Conservation (phyloP, 2,888 invertebrate species). For the Empis stercorea region DNA sequence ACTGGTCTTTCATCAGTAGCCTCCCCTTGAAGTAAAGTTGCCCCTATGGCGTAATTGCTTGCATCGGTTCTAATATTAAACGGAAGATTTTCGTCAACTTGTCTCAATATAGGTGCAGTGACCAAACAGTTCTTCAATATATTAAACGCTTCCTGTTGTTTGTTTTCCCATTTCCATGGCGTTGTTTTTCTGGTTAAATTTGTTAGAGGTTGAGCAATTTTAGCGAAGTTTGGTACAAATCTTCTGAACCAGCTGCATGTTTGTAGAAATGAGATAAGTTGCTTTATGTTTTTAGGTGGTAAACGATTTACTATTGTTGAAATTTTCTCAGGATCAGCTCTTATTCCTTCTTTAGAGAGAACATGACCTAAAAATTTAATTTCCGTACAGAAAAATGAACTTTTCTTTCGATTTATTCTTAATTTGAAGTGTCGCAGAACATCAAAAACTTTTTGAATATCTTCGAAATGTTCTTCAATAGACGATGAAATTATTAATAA, state of each 20-base stretch:
- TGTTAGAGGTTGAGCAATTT: constrained; percentile 18
- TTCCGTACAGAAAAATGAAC: constrained; percentile 9
- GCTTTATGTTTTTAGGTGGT: constrained; percentile 14
- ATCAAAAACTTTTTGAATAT: constrained; percentile 18
- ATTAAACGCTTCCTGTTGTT: constrained; percentile 15
- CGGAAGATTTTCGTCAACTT: constrained; percentile 14
- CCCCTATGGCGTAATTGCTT: constrained; percentile 18
- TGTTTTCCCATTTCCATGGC: constrained; percentile 16
- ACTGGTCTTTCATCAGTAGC: no score
- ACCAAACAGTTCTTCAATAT: constrained; percentile 12
- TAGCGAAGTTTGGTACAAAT: constrained; percentile 22
- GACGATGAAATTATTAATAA: constrained; percentile 17
- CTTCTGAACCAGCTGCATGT: constrained; percentile 19
- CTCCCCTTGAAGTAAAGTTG: constrained; percentile 11
- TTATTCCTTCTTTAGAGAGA: constrained; percentile 18
- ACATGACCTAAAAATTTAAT: constrained; percentile 23
- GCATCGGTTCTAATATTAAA: constrained; percentile 19
- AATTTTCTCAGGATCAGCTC: constrained; percentile 20
- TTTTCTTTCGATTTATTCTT: constrained; percentile 19
- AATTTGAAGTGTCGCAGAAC: constrained; percentile 15
- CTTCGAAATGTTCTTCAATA: constrained; percentile 18
- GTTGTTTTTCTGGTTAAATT: constrained; percentile 16
- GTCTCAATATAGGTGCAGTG: constrained; percentile 12
- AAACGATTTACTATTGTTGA: constrained; percentile 16
- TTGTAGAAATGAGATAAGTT: constrained; percentile 16